A percentile compares a stretch with the other conserved stretches of the same genome.
phyloP scores from a whole-genome alignment of 1,140 invertebrate genomes.

The Lucilia cuprina region DNA sequence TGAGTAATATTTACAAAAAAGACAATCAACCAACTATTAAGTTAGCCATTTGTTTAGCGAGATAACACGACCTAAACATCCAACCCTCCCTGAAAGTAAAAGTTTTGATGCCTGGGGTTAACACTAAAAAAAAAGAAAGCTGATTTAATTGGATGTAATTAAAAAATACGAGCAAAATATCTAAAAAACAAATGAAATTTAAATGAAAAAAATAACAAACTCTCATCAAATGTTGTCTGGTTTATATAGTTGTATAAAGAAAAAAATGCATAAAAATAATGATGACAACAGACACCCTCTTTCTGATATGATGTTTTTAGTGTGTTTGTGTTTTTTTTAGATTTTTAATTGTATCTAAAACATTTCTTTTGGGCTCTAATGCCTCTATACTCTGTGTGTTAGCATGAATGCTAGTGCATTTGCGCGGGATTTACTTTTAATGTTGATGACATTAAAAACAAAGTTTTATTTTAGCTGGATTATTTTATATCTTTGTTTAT shows the following conservation, averaged over 20 bases:
- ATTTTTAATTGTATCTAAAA: too few species aligned
- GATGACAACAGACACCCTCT: neutral
- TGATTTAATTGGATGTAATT: conserved; percentile 3
- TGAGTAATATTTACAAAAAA: too few species aligned
- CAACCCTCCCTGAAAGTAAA: too few species aligned
- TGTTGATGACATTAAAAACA: neutral
- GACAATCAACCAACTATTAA: too few species aligned
- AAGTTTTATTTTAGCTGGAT: neutral
- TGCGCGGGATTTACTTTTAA: neutral
- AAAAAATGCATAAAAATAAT: neutral
- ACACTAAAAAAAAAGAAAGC: neutral
- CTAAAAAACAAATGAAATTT: neutral
- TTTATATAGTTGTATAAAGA: neutral
- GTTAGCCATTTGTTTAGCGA: too few species aligned
- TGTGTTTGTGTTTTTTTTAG: neutral
- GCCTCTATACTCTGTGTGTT: neutral
- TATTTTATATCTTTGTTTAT: neutral
- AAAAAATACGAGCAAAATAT: neutral
- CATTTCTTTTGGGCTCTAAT: too few species aligned
- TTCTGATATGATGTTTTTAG: neutral
- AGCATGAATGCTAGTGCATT: neutral
- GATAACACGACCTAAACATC: too few species aligned
- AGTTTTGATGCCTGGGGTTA: neutral
- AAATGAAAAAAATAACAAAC: neutral
- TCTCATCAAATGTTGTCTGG: too few species aligned